Conservation (phyloP, 2,113 vertebrate genomes). For the Clupea harengus region DNA sequence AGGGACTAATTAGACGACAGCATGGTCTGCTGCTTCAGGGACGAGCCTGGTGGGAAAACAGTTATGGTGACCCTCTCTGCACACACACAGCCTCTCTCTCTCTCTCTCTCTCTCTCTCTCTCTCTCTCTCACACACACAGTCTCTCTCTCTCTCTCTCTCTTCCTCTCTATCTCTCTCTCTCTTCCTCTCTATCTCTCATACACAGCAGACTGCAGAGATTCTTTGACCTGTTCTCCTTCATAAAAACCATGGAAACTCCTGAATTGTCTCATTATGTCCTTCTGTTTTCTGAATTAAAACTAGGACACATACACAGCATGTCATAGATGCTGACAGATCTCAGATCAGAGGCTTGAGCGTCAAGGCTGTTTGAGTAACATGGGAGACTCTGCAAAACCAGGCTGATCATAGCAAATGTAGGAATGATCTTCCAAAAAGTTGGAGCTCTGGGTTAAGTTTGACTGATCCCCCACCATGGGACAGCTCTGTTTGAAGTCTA, state of each 20-base stretch:
- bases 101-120: background rate
- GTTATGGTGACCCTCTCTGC: background rate
- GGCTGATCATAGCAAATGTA: background rate
- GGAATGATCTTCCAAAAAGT: background rate
- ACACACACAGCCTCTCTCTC: conserved; percentile 13
- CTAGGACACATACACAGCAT: background rate
- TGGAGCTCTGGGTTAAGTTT: background rate
- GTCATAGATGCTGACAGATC: background rate
- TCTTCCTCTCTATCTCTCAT: background rate
- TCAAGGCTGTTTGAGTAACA: background rate
- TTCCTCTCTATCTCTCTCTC: background rate
- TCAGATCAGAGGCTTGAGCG: background rate
- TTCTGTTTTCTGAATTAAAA: background rate
- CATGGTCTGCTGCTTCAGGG: conserved; percentile 7
- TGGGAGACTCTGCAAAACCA: background rate
- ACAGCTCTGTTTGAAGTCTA: background rate
- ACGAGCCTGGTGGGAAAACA: background rate
- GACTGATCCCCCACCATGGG: background rate
- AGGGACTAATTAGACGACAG: background rate
- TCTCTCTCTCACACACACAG: background rate
- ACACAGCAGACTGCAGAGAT: background rate
- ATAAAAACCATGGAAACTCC: background rate
- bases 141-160: background rate
- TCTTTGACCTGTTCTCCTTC: conserved; percentile 8
- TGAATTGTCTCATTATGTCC: background rate